phyloP scores from a whole-genome alignment of 1,140 invertebrate species.

The Microplitis mediator region DNA sequence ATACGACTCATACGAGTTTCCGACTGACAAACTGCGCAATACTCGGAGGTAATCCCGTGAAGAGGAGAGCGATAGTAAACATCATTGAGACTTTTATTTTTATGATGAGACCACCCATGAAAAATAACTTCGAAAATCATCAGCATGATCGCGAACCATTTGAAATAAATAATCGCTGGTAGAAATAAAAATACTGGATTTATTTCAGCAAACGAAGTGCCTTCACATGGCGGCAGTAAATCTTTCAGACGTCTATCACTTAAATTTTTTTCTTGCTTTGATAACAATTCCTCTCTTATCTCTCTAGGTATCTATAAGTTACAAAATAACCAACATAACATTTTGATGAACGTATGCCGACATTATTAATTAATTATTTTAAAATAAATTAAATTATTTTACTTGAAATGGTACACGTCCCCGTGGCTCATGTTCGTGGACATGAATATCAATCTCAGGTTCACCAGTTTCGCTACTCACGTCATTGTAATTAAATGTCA shows the following conservation, averaged over 20 bases:
- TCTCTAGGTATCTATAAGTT: conserved; percentile 50
- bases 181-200: conserved; percentile 52
- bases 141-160: conserved; percentile 47
- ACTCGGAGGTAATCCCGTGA: conserved; percentile 64
- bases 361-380: neutral
- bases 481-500: conserved; percentile 3
- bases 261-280: conserved; percentile 37
- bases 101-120: conserved; percentile 65
- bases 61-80: conserved; percentile 66
- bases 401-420: conserved; percentile 52
- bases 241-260: conserved; percentile 34
- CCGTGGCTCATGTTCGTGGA: neutral
- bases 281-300: conserved; percentile 39
- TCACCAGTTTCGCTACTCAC: conserved; percentile 54
- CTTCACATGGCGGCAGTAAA: conserved; percentile 40
- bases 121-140: conserved; percentile 53
- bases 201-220: conserved; percentile 49
- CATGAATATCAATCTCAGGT: conserved; percentile 42
- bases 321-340: neutral
- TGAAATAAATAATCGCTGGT: conserved; percentile 49
- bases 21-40: conserved; percentile 65
- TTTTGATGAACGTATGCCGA: neutral
- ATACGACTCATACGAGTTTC: conserved; percentile 59
- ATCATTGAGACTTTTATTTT: conserved; percentile 61
- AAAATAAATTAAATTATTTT: conserved; percentile 18